Evolutionary conservation across 2,888 invertebrate genomes (phyloP).

Genomic region (Nomada lathburiana): DNA sequence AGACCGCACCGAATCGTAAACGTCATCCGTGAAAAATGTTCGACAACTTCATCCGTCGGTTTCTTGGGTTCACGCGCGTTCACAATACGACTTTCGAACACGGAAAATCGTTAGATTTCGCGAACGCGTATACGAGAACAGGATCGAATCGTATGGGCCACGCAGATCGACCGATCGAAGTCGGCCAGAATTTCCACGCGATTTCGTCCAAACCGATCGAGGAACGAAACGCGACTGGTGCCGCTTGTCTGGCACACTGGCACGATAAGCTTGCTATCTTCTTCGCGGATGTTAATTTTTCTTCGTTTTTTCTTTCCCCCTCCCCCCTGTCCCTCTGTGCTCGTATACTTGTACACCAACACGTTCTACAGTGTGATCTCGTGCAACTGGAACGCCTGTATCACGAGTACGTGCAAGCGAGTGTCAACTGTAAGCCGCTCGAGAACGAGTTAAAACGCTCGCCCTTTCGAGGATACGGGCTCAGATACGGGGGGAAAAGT

Average conservation of each 20-base stretch:
- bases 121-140: too few relatives aligned
- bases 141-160: too few relatives aligned
- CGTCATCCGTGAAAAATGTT: too few relatives aligned
- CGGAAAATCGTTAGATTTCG: neutral
- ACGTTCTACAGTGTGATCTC: slow-evolving; percentile 13
- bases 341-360: slow-evolving; percentile 14
- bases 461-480: neutral
- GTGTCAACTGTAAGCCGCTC: slow-evolving; percentile 42
- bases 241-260: slow-evolving; percentile 52
- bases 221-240: slow-evolving; percentile 63
- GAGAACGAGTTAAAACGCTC: slow-evolving; percentile 27
- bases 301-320: slow-evolving; percentile 43
- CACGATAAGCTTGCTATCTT: slow-evolving; percentile 74
- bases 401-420: slow-evolving; percentile 17
- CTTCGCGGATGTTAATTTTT: slow-evolving; percentile 75
- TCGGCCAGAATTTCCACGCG: neutral
- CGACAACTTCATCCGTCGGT: neutral
- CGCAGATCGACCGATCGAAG: neutral
- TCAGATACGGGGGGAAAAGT: neutral
- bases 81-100: neutral
- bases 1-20: too few relatives aligned
- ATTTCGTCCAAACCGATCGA: slow-evolving; percentile 41
- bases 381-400: slow-evolving; percentile 23
- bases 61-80: neutral
- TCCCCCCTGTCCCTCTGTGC: neutral